Percentiles rank a stretch among this genome's conserved stretches.
Conservation (phyloP, 2,797 vertebrate genomes). For the Capromys pilorides region DNA sequence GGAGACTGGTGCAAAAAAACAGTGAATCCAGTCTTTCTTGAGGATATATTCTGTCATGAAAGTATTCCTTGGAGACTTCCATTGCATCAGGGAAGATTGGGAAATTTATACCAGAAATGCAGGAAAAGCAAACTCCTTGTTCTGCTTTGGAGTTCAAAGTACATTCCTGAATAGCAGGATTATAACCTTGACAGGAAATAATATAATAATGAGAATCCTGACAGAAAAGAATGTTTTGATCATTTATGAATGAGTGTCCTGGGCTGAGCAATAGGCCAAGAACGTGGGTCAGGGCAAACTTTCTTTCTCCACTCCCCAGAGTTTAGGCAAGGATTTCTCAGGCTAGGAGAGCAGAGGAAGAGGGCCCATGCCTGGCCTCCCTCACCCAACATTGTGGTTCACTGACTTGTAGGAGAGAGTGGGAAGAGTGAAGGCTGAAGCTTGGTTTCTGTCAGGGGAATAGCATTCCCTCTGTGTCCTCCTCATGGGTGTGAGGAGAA, state of each 20-base stretch:
- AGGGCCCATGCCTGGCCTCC: rapidly evolving
- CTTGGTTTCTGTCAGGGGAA: not conserved
- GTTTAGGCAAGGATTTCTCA: not conserved
- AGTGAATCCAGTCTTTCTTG: not conserved
- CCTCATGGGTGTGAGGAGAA: not conserved
- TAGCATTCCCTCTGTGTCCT: not conserved
- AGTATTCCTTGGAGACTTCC: not conserved
- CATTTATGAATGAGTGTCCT: not conserved
- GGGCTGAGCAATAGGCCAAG: not conserved
- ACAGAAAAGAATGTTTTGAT: constrained; percentile 2
- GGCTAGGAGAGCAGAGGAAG: not conserved
- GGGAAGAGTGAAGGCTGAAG: not conserved
- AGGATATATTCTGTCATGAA: not conserved
- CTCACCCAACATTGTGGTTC: not conserved
- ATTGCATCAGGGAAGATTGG: not conserved
- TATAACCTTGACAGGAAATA: constrained; percentile 6
- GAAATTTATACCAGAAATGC: not conserved
- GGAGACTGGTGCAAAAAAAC: not conserved
- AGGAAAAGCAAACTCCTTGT: not conserved
- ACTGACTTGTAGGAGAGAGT: not conserved
- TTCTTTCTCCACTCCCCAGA: not conserved
- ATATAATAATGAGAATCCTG: not conserved
- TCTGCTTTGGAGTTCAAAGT: not conserved
- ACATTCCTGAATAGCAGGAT: constrained; percentile 1
- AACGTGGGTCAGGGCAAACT: not conserved